Evolutionary conservation across 2,888 invertebrate genomes (phyloP), one percentile per base, ranked within the genome.

Genomic region (Rotaria socialis): DNA sequence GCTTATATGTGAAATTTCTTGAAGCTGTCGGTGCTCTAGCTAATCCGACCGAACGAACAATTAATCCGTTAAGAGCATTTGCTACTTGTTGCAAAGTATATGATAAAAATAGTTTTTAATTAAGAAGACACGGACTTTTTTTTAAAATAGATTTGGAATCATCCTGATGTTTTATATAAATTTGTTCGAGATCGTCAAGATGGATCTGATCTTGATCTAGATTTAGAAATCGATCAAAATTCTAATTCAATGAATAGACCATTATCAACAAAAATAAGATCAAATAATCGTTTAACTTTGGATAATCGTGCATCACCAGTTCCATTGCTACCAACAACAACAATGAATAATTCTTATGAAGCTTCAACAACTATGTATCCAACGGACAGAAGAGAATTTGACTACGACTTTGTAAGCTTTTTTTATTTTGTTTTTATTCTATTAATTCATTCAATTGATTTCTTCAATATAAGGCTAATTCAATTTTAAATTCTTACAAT

Each of bases 61-160:
- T 96, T 52, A 98, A 98, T 93, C 97, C 98, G 0, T 92, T 99
- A 87, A 97, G 97, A 92, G 97, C 98, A 3, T 98, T 98, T 91
- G 96, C 98, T 41, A 96, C 98, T 87, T 98, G 98, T 90, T 97
- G 97, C 90, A 99, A 98, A 93, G 94, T 94, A 90, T 89, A 90
- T 88, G 74, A 58, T 74, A 55, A 55, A 11, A 52, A 52, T 52
- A 14, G 14, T 52, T 52, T 22, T 52, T 55, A 24, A 41, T 85
- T 52, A 27, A 84, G 27, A 35, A 80, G 87, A 88, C 60, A 35
- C 22, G 85, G 86, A 7, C 24, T 5, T 22, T 3, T 22, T 3
- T 67, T 84, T 86, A 27, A 88, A 89, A 52, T 88, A 92, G 91
- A 92, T 92, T 85, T 92, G 92, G 92, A 92, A 92, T 88, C 92